Percentiles rank a stretch among this genome's conserved stretches.
Evolutionary conservation across 2,888 invertebrate genomes (phyloP).

Genomic region (Monopis laevigella): DNA sequence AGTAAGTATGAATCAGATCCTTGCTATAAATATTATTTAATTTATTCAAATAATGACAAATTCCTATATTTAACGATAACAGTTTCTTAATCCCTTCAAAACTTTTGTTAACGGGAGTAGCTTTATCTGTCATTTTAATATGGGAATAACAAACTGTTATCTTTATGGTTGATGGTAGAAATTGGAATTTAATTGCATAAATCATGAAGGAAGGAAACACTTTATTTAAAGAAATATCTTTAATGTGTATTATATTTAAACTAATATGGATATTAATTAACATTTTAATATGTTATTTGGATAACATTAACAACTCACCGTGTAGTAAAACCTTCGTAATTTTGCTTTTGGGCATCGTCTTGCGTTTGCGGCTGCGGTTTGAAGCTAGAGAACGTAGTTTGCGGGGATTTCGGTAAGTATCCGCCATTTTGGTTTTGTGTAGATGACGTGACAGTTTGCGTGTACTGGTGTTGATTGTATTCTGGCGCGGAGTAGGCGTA

Average conservation of each 20-base stretch:
- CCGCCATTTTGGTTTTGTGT: constrained; percentile 29
- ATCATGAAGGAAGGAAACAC: no score
- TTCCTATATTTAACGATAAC: no score
- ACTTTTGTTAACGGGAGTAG: no score
- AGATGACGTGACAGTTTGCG: not conserved
- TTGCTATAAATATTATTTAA: no score
- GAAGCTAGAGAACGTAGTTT: constrained; percentile 52
- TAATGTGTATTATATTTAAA: not conserved
- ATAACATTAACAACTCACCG: constrained; percentile 49
- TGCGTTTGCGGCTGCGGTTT: constrained; percentile 45
- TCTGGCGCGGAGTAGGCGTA: constrained; percentile 16
- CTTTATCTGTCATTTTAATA: no score
- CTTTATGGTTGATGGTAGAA: no score
- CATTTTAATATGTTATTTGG: not conserved
- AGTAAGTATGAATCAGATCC: no score
- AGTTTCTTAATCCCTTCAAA: no score
- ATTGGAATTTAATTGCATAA: no score
- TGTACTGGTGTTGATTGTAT: constrained; percentile 20
- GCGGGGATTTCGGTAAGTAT: constrained; percentile 28
- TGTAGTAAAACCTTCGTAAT: constrained; percentile 73
- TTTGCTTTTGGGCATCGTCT: constrained; percentile 51
- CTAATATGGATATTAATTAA: not conserved
- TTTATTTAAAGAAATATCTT: no score
- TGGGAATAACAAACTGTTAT: no score
- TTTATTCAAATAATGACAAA: no score